phyloP scores from a whole-genome alignment of 2,113 vertebrate genomes.

The Heterotilapia buettikoferi region DNA sequence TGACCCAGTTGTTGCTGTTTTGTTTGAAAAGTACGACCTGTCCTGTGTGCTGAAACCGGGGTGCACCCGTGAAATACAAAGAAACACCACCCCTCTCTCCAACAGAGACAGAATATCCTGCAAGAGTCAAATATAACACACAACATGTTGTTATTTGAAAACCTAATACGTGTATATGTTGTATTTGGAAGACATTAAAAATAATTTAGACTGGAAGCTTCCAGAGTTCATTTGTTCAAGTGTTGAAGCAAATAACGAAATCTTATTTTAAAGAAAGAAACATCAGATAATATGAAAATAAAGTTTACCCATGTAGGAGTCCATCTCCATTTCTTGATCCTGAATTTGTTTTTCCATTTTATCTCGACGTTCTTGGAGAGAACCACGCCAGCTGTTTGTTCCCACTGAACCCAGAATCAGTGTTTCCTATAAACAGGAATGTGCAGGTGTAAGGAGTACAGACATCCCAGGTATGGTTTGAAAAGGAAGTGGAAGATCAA shows the following conservation, averaged over 20 bases:
- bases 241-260: background rate
- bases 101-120: slow-evolving; percentile 66
- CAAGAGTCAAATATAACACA: background rate
- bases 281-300: background rate
- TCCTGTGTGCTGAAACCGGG: slow-evolving; percentile 61
- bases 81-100: slow-evolving; percentile 26
- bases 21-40: slow-evolving; percentile 55
- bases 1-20: background rate
- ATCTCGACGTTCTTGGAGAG: slow-evolving; percentile 1
- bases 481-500: background rate
- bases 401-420: slow-evolving; percentile 66
- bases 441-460: background rate
- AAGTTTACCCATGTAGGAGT: slow-evolving; percentile 65
- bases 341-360: background rate
- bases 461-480: background rate
- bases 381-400: slow-evolving; percentile 56
- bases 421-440: slow-evolving; percentile 35
- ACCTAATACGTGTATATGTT: background rate
- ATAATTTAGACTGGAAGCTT: background rate
- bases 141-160: background rate
- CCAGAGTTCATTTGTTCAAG: background rate
- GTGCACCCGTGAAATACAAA: slow-evolving; percentile 68
- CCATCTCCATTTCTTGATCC: slow-evolving; percentile 14
- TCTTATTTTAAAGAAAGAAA: background rate
- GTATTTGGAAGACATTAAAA: background rate